These are phyloP conservation scores for Oligia fasciuncula DNA, from an alignment of 2,888 invertebrate genomes.

Conservation along the genomic window DNA sequence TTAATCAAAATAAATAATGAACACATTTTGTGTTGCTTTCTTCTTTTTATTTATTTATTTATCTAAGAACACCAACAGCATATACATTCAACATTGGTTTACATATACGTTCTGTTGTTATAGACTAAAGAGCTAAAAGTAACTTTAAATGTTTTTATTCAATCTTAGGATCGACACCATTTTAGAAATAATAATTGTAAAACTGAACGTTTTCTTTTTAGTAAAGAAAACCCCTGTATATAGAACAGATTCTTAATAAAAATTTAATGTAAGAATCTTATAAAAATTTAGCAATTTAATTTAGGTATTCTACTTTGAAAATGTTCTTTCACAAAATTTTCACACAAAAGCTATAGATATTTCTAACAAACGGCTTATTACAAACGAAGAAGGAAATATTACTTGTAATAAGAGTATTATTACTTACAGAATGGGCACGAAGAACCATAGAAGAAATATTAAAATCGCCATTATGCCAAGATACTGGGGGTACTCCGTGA, in stretches of 20 bases:
- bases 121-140: not conserved
- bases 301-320: not conserved
- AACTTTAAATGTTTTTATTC: not conserved
- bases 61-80: not conserved
- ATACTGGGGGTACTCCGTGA: slow-evolving; percentile 91
- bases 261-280: not conserved
- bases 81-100: not conserved
- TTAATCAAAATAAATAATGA: not conserved
- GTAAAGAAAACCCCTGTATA: not conserved
- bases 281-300: not conserved
- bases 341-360: not conserved
- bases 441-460: slow-evolving; percentile 91
- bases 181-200: too few relatives aligned
- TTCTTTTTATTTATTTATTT: not conserved
- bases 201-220: not conserved
- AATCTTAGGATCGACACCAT: not conserved
- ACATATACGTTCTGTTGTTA: not conserved
- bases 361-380: slow-evolving; percentile 34
- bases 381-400: slow-evolving; percentile 39
- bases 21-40: not conserved
- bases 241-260: not conserved
- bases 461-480: slow-evolving; percentile 91
- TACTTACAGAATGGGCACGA: slow-evolving; percentile 91
- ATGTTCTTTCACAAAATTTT: slow-evolving; percentile 13
- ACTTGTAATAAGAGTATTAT: slow-evolving; percentile 61